Evolutionary conservation across 2,113 vertebrate species (phyloP).

Genomic region (Pollachius pollachius): DNA sequence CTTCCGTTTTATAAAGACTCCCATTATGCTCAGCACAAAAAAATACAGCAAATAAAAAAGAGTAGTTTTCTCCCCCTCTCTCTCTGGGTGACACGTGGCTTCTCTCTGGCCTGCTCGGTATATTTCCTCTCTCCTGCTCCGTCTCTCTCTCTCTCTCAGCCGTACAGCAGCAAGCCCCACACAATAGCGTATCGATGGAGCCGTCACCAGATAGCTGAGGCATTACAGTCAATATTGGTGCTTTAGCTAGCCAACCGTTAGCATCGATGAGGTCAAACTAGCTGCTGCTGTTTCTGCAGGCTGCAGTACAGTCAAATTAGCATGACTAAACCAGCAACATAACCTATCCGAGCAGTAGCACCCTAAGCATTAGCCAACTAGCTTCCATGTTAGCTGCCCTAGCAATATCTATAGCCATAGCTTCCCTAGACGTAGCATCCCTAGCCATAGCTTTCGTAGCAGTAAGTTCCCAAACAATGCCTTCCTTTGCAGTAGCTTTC

Average conservation of each 20-base stretch:
- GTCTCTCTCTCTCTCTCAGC: not conserved
- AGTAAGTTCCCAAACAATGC: too few relatives aligned
- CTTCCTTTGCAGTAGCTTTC: too few relatives aligned
- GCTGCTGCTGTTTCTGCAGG: not conserved
- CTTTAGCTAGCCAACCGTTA: conserved; percentile 16
- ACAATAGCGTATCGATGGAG: conserved; percentile 7
- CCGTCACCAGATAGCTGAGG: not conserved
- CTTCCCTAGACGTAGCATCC: too few relatives aligned
- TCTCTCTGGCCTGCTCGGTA: not conserved
- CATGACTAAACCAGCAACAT: too few relatives aligned
- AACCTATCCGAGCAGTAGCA: too few relatives aligned
- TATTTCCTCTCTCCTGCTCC: not conserved
- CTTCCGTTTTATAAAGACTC: conserved; percentile 33
- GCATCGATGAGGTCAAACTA: conserved; percentile 15
- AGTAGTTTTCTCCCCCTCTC: not conserved
- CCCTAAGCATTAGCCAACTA: too few relatives aligned
- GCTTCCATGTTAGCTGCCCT: too few relatives aligned
- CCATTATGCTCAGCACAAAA: conserved; percentile 18
- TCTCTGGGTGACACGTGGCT: not conserved
- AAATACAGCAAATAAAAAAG: conserved; percentile 30
- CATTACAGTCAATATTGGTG: not conserved
- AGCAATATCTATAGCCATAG: too few relatives aligned
- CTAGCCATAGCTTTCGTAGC: too few relatives aligned
- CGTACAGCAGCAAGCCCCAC: not conserved
- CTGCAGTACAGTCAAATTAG: not conserved